These are phyloP conservation scores for Ascaphus truei DNA, from an alignment of 2,113 vertebrate genomes.

Conservation along the genomic window DNA sequence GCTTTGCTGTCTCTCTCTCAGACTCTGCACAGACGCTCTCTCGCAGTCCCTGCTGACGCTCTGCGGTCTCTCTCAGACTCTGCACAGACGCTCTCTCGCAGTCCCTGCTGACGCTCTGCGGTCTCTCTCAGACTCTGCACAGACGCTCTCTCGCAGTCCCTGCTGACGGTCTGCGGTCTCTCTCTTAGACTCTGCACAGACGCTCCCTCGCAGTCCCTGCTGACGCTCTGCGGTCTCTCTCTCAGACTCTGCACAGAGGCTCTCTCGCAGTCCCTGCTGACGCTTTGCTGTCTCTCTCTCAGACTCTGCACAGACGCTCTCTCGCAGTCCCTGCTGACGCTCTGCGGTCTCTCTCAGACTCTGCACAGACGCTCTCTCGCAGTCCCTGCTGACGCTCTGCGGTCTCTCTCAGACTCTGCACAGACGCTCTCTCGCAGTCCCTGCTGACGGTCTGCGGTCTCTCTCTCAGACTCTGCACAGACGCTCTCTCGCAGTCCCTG, in stretches of 20 bases:
- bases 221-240: neutral
- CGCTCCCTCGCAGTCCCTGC: neutral
- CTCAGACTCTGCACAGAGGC: too few relatives aligned
- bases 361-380: neutral
- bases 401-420: rapidly evolving
- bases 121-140: neutral
- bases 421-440: neutral
- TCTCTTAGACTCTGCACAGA: neutral
- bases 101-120: neutral
- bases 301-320: neutral
- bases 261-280: neutral
- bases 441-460: too few relatives aligned
- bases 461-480: neutral
- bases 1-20: neutral
- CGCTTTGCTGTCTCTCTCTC: neutral
- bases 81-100: neutral
- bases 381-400: neutral
- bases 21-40: neutral
- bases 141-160: neutral
- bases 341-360: too few relatives aligned
- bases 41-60: too few relatives aligned
- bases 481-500: neutral
- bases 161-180: too few relatives aligned
- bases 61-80: too few relatives aligned
- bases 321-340: too few relatives aligned